Base-by-base conservation (phyloP, 2,113 vertebrate genomes). In the Gasterosteus nipponicus region DNA sequence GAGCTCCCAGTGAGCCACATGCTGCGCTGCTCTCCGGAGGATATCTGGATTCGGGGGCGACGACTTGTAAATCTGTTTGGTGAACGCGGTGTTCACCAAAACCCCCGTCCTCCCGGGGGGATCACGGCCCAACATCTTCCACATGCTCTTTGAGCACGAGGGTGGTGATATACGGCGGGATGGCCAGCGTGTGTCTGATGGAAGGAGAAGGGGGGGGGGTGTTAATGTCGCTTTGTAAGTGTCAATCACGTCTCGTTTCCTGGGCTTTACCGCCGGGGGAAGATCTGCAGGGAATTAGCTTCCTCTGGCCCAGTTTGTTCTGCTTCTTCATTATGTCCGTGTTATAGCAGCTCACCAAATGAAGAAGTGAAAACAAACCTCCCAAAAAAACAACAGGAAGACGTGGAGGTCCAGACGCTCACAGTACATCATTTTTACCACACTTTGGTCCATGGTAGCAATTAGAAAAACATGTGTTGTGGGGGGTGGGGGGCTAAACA, bases 401-500 rank as follows among this genome's bases (percentile, higher is more conserved):
- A 66, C 33, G 18, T 83, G 62, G 53, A 11, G 44, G 59, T 79
- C 67, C 80, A 86, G 84, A 86, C 54, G 26, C 31, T 72, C 59
- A 77, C 16, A 81, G 42, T 74, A 57, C 81, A 63, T 83, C 63
- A 77, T 86, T 89, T 80, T 83, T 63, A 75, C 74, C 75, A 69
- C 47, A 54, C 71, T 84, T 84, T 86, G 44, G 38, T 86, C 87
- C 61, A 67, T 90, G 86, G 90, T 91, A 90, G 89, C 87, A 91
- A 93, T 92, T 91, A 89, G 70, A 91, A 90, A 90, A 92, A 89
- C 89, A 92, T 93, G 91, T 89, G 90, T 85, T 10, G 59, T 62
- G 66, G 62, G 70, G 85, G 33, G 22, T 26, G 33, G 33, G 35
- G 77, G 77, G 79, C 81, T 69, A 74, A 86, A 81, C 79, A 86